Base-by-base conservation (phyloP, 1,140 invertebrate genomes). In the Brevipalpus yothersi region DNA sequence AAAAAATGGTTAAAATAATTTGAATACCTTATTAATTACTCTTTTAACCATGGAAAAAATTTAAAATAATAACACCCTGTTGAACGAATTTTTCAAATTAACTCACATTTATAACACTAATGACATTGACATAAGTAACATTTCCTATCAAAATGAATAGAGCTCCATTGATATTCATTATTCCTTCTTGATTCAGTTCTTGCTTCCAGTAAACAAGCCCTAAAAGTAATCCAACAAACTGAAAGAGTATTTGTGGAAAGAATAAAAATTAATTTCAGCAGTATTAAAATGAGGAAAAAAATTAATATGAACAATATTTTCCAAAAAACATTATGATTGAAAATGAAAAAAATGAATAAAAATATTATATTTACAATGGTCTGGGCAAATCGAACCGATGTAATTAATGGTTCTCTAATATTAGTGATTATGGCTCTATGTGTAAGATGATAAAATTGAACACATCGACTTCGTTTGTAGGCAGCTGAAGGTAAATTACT, bases 141-240 rank as follows among this genome's bases (percentile, higher is more conserved):
- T 90, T 91, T 5, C 84, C 89, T 2, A 94, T 74, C 68, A 91
- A 82, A 58, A 94, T 79, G 68, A 93, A 95, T 21, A 95, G 76
- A n/a, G 83, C 86, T 54, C 92, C 92, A 69, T 93, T 94, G 60
- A 95, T 89, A 69, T 95, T 95, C 80, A 86, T 86, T 0, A 93
- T 83, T 5, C 87, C 87, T 65, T 87, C 82, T 70, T 92, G 82
- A 66, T 85, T 80, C 41, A 86, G 67, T 65, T 78, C 72, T 69
- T 94, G 90, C 1, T 82, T 79, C 67, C 83, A 85, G 72, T 90
- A 97, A 59, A 96, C 82, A 5, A 90, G 69, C 8, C 89, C 89
- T 62, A 96, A 80, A 4, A 94, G 69, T 9, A 88, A 67, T 7
- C 86, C 80, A 8, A 92, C 81, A 74, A 90, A 79, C 86, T 90